A percentile compares a stretch with the other conserved stretches of the same genome.
Conservation (phyloP, 2,888 invertebrate genomes). For the Sarcophaga caerulescens region DNA sequence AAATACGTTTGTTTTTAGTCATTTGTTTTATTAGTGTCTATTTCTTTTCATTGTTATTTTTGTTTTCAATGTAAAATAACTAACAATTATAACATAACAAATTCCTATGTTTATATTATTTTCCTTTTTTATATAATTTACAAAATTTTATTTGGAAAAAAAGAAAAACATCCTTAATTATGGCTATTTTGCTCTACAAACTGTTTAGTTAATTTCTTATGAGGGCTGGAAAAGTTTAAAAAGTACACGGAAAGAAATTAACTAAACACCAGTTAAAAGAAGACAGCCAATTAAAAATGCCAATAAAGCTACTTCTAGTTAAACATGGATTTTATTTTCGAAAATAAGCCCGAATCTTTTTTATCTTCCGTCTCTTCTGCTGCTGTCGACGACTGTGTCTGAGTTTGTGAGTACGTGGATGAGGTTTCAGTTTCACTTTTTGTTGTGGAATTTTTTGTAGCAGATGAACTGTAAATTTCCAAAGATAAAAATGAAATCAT, state of each 20-base stretch:
- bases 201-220: conserved; percentile 25
- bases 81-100: conserved; percentile 52
- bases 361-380: conserved; percentile 46
- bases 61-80: conserved; percentile 53
- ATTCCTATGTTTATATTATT: conserved; percentile 16
- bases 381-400: conserved; percentile 1
- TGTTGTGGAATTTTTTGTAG: conserved; percentile 32
- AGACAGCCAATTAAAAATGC: conserved; percentile 31
- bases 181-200: conserved; percentile 29
- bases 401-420: conserved; percentile 4
- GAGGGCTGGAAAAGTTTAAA: conserved; percentile 8
- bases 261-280: conserved; percentile 11
- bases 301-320: conserved; percentile 48
- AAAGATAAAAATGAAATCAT: conserved; percentile 2
- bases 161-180: conserved; percentile 26
- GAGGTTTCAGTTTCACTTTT: conserved; percentile 36
- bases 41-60: conserved; percentile 55
- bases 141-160: conserved; percentile 47
- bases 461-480: conserved; percentile 40
- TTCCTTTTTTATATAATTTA: conserved; percentile 49
- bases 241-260: conserved; percentile 47
- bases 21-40: conserved; percentile 1
- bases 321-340: conserved; percentile 70
- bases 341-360: conserved; percentile 64
- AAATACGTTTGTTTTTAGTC: neutral